Conservation (phyloP, 2,113 vertebrate genomes). For the Paralichthys olivaceus region DNA sequence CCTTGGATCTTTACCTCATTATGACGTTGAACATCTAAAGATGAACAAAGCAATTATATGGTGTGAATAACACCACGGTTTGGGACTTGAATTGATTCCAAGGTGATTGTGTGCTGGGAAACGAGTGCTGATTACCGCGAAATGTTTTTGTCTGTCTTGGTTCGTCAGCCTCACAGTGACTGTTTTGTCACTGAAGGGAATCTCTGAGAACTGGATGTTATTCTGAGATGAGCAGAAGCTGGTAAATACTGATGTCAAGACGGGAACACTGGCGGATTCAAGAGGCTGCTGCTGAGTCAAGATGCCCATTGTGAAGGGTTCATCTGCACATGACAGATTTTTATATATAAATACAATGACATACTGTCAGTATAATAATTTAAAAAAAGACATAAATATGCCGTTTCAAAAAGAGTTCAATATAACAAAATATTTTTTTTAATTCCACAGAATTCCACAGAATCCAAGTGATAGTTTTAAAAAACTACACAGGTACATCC, state of each 20-base stretch:
- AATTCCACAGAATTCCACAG: too few relatives aligned
- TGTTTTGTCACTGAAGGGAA: slow-evolving; percentile 46
- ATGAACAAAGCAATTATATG: slow-evolving; percentile 46
- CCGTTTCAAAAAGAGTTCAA: too few relatives aligned
- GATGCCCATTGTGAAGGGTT: neutral
- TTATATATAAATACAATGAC: neutral
- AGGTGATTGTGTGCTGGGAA: slow-evolving; percentile 42
- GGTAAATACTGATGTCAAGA: slow-evolving; percentile 42
- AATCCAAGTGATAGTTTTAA: neutral
- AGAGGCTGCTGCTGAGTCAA: neutral
- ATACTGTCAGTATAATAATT: neutral
- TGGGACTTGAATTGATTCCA: slow-evolving; percentile 39
- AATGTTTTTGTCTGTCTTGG: slow-evolving; percentile 41
- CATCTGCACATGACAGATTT: neutral
- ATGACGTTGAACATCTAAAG: slow-evolving; percentile 13
- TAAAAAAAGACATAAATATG: too few relatives aligned
- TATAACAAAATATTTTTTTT: neutral
- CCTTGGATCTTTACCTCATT: slow-evolving; percentile 47
- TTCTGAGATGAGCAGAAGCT: slow-evolving; percentile 17
- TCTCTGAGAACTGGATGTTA: slow-evolving; percentile 39
- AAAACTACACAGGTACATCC: neutral
- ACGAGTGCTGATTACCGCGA: slow-evolving; percentile 24
- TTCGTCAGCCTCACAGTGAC: slow-evolving; percentile 23
- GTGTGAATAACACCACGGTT: slow-evolving; percentile 31
- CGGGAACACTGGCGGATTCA: neutral